These are phyloP conservation scores for Catalaphyllia jardinei DNA, from an alignment of 64 coral and sea anemone genomes.

Conservation along the genomic window DNA sequence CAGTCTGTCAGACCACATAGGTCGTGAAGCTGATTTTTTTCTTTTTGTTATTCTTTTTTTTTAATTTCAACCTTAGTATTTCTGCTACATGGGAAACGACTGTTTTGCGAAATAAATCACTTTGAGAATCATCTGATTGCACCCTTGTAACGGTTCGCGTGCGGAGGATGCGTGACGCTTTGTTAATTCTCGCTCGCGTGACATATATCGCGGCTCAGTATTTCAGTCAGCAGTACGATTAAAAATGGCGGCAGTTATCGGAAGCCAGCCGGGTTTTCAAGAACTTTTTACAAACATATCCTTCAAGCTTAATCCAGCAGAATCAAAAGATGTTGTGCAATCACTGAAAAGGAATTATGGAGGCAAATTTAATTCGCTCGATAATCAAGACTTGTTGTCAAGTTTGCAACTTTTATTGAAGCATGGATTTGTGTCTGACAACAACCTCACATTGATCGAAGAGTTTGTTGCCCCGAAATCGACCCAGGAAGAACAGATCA, in stretches of 20 bases:
- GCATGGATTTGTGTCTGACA: not conserved
- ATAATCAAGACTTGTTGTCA: slow-evolving; percentile 3
- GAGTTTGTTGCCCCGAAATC: slow-evolving; percentile 15
- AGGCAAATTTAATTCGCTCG: not conserved
- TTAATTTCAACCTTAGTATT: too few relatives aligned
- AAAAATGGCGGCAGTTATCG: not conserved
- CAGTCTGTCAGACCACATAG: too few relatives aligned
- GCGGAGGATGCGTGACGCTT: not conserved
- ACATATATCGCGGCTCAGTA: not conserved
- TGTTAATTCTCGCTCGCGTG: not conserved
- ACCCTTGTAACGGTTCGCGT: not conserved
- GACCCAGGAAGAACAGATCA: not conserved
- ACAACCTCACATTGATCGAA: not conserved
- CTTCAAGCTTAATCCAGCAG: not conserved
- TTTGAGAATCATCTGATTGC: too few relatives aligned
- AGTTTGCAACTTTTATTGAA: not conserved
- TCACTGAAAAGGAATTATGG: slow-evolving; percentile 25
- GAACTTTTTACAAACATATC: slow-evolving; percentile 3
- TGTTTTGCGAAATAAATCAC: too few relatives aligned
- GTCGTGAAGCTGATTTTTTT: too few relatives aligned
- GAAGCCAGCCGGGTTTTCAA: not conserved
- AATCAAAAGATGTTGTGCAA: slow-evolving; percentile 17
- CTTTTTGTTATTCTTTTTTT: too few relatives aligned
- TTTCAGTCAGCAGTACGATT: not conserved
- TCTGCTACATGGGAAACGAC: too few relatives aligned